phyloP scores from a whole-genome alignment of 2,888 invertebrate species.

The Caenorhabditis parvicauda region DNA sequence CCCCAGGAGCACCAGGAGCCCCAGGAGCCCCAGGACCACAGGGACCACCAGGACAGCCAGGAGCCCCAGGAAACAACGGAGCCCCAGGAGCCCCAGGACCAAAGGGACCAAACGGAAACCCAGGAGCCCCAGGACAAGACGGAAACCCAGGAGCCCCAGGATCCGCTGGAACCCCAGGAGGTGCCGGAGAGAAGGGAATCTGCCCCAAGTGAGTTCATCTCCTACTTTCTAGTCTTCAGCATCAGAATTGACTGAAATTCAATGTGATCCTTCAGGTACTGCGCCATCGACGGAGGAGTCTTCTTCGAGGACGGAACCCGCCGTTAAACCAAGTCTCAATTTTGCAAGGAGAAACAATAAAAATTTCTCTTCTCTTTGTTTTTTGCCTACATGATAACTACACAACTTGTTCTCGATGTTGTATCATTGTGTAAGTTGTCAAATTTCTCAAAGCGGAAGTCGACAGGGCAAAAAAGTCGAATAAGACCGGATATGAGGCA shows the following conservation, averaged over 20 bases:
- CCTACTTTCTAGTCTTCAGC: no score
- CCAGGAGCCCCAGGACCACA: constrained; percentile 34
- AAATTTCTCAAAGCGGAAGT: no score
- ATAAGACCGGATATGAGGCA: no score
- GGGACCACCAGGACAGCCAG: constrained; percentile 31
- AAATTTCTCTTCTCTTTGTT: no score
- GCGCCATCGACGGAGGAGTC: constrained; percentile 50
- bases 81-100: constrained; percentile 31
- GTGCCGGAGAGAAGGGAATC: constrained; percentile 46
- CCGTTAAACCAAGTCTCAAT: no score
- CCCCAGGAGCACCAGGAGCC: constrained; percentile 38
- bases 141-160: constrained; percentile 26
- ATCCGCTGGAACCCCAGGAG: constrained; percentile 34
- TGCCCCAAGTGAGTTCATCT: constrained; percentile 35
- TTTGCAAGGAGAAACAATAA: no score
- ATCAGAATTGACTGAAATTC: no score
- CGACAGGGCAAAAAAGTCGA: no score
- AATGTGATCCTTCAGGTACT: no score
- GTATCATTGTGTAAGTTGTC: no score
- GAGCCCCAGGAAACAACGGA: constrained; percentile 30
- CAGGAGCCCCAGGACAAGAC: constrained; percentile 28
- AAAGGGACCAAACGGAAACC: constrained; percentile 24
- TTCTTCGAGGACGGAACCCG: constrained; percentile 52
- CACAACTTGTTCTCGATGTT: no score
- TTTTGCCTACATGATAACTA: no score